These are phyloP conservation scores for Nineta flava DNA, from an alignment of 2,888 invertebrate genomes.

Conservation along the genomic window DNA sequence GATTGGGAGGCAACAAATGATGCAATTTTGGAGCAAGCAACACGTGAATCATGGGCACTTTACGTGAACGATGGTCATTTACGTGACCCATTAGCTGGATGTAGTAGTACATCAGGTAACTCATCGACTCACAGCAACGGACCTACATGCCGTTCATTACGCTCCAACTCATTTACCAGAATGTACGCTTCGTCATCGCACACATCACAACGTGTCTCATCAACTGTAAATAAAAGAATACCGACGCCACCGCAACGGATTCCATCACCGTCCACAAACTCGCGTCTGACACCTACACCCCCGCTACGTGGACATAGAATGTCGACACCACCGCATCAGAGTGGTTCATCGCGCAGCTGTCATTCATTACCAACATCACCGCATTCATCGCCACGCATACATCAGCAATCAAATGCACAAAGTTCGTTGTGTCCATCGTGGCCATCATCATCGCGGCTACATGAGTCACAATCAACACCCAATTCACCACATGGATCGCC, in stretches of 20 bases:
- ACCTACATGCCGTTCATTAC: conserved; percentile 19
- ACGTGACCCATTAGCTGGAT: conserved; percentile 22
- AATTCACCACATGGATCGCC: conserved; percentile 1
- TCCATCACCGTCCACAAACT: not conserved
- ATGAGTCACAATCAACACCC: not conserved
- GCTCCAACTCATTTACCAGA: not conserved
- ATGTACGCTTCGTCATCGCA: conserved; percentile 7
- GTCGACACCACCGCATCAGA: conserved; percentile 1
- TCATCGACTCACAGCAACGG: conserved; percentile 19
- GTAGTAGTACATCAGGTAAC: conserved; percentile 22
- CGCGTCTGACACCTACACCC: conserved; percentile 1
- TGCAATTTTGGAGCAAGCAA: conserved; percentile 77
- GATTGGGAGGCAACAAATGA: conserved; percentile 88
- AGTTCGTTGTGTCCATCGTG: not conserved
- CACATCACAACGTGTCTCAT: not conserved
- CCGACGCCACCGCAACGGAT: conserved; percentile 5
- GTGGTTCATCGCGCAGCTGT: not conserved
- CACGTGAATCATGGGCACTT: conserved; percentile 69
- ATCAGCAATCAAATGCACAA: not conserved
- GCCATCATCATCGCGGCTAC: not conserved
- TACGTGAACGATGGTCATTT: conserved; percentile 30
- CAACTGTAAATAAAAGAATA: conserved; percentile 1
- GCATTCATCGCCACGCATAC: not conserved
- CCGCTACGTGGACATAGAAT: conserved; percentile 1
- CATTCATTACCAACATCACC: not conserved